Percentiles rank a stretch among this genome's conserved stretches.
phyloP scores from a whole-genome alignment of 2,888 invertebrate species.

The Proisotoma minuta region DNA sequence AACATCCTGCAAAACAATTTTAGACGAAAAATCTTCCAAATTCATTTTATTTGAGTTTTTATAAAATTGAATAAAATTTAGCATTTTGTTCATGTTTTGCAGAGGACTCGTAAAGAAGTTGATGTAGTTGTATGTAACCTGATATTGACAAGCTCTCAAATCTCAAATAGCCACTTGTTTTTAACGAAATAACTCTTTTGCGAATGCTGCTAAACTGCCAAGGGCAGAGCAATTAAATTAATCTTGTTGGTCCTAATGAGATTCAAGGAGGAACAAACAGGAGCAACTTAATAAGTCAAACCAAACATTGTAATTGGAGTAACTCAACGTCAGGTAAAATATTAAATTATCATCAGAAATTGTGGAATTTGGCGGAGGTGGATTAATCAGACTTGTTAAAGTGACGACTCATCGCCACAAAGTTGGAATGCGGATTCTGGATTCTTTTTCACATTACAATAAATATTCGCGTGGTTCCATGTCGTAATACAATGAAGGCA shows the following conservation, averaged over 20 bases:
- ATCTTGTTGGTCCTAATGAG: too few species aligned
- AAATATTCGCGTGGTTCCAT: conserved; percentile 18
- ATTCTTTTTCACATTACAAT: conserved; percentile 9
- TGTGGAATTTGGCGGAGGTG: too few species aligned
- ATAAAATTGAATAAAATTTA: neutral
- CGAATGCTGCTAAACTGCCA: too few species aligned
- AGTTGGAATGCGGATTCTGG: conserved; percentile 17
- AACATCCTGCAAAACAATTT: neutral
- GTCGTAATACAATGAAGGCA: conserved; percentile 12
- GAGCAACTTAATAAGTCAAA: neutral
- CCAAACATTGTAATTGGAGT: too few species aligned
- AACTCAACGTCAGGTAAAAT: too few species aligned
- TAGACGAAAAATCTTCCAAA: neutral
- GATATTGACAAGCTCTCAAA: conserved; percentile 1
- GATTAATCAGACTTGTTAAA: conserved; percentile 8
- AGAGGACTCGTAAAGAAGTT: too few species aligned
- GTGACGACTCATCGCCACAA: conserved; percentile 1
- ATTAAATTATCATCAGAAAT: too few species aligned
- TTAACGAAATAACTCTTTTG: too few species aligned
- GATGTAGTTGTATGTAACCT: too few species aligned
- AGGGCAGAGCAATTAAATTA: too few species aligned
- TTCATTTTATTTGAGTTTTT: neutral
- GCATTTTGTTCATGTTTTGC: too few species aligned
- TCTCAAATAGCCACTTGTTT: too few species aligned
- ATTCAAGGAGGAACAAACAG: neutral